Evolutionary conservation across 2,113 vertebrate genomes (phyloP).

Genomic region (Marmota flaviventris): DNA sequence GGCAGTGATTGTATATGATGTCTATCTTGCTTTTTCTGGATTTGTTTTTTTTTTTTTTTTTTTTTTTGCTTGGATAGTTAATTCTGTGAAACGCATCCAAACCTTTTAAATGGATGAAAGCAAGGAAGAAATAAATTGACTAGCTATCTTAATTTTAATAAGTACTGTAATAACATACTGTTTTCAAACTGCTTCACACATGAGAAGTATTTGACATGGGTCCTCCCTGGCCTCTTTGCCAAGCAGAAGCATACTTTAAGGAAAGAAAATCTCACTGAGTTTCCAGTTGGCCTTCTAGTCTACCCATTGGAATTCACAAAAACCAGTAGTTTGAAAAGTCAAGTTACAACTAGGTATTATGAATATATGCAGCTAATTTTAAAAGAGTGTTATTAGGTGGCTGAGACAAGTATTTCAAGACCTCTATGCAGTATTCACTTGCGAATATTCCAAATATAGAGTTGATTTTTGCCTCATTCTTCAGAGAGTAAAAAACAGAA

Average conservation of each 20-base stretch:
- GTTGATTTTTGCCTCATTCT: neutral
- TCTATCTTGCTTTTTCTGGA: neutral
- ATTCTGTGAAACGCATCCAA: neutral
- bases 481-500: conserved; percentile 14
- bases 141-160: conserved; percentile 35
- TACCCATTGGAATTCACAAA: conserved; percentile 65
- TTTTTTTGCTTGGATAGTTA: neutral
- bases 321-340: conserved; percentile 49
- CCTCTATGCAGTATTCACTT: neutral
- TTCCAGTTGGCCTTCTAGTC: conserved; percentile 43
- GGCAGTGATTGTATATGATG: neutral
- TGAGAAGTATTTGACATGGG: conserved; percentile 66
- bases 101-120: conserved; percentile 45
- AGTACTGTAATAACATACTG: neutral
- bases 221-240: neutral
- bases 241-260: conserved; percentile 60
- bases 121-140: neutral
- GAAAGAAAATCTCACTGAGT: conserved; percentile 19
- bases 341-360: neutral
- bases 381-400: conserved; percentile 2
- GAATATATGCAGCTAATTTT: neutral
- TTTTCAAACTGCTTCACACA: conserved; percentile 40
- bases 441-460: neutral
- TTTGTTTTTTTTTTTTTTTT: conserved; percentile 3
- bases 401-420: conserved; percentile 8